Base-by-base conservation (phyloP, 2,888 invertebrate species). In the Gonocerus acuteangulatus region DNA sequence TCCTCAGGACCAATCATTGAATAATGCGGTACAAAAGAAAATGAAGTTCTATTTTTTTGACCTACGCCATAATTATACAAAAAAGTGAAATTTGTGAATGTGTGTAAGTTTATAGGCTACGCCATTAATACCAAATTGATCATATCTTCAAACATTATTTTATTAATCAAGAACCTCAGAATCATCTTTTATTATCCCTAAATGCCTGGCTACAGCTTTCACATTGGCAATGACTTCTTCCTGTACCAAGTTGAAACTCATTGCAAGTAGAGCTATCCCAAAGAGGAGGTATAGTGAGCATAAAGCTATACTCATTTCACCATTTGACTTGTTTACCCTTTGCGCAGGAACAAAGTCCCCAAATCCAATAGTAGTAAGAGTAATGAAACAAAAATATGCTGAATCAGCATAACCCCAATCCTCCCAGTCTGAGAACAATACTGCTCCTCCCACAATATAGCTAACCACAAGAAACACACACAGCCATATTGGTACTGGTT, bases 181-280 rank as follows among this genome's bases (percentile, higher is more conserved):
- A 9, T 82, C 81, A 63, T 87, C 84, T 73, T 91, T 91, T 69
- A 94, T 85, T 73, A 94, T 93, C 45, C 93, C 94, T 61, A 94
- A 79, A 62, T 86, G 83, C 69, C 86, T 87, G 19, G 91, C 94
- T 7, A 94, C 84, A 64, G 85, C 82, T 70, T 91, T 90, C 3
- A 93, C 91, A 71, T 88, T 89, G 63, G 86, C 87, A 66, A 92
- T 89, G 9, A 94, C 92, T 74, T 94, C 91, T 72, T 93, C 93
- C 74, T 94, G 95, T 47, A 95, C 94, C 72, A 95, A 77, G 78
- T 95, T 95, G 76, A 95, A 95, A 70, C 92, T 92, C 95, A 95
- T 96, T 23, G 95, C 95, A 67, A 95, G 77, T 48, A 95, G 76
- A 0, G 95, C 91, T 71, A 95, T 95, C 6, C 95, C 95, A 73